These are phyloP conservation scores for Rhagologus leucostigma DNA, from an alignment of 2,113 vertebrate species.

Conservation along the genomic window DNA sequence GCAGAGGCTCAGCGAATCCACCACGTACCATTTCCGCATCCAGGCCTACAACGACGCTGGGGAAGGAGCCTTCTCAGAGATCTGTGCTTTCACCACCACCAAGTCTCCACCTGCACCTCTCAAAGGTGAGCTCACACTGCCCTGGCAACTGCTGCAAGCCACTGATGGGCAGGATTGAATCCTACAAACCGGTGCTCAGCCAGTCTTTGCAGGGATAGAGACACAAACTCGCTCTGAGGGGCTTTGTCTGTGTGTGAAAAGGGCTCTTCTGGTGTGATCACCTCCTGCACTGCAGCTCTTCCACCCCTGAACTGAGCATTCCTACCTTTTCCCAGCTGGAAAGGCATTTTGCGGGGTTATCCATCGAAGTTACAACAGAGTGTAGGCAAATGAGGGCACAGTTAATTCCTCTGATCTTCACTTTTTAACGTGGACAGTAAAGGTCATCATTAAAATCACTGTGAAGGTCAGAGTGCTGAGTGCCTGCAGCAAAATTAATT, in stretches of 20 bases:
- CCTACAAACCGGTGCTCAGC: background rate
- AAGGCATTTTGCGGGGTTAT: background rate
- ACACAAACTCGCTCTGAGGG: background rate
- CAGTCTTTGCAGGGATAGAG: background rate
- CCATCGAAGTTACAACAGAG: background rate
- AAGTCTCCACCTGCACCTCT: conserved; percentile 76
- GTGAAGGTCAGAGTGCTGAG: background rate
- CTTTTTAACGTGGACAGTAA: background rate
- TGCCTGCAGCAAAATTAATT: background rate
- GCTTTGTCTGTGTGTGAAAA: background rate
- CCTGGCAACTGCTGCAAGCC: background rate
- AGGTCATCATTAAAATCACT: background rate
- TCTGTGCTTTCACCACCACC: conserved; percentile 78
- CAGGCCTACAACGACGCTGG: conserved; percentile 78
- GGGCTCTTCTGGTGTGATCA: background rate
- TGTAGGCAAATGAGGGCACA: background rate
- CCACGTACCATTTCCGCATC: conserved; percentile 78
- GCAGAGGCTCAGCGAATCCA: conserved; percentile 76
- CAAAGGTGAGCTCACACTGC: conserved; percentile 70
- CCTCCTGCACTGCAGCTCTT: background rate
- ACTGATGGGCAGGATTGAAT: fast-evolving
- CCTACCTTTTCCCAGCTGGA: background rate
- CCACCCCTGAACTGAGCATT: background rate
- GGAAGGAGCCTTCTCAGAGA: conserved; percentile 73
- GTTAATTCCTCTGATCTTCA: background rate